Percentiles rank a stretch among this genome's conserved stretches.
These are phyloP conservation scores for Shargacucullia verbasci DNA, from an alignment of 2,888 invertebrate species.

Conservation along the genomic window DNA sequence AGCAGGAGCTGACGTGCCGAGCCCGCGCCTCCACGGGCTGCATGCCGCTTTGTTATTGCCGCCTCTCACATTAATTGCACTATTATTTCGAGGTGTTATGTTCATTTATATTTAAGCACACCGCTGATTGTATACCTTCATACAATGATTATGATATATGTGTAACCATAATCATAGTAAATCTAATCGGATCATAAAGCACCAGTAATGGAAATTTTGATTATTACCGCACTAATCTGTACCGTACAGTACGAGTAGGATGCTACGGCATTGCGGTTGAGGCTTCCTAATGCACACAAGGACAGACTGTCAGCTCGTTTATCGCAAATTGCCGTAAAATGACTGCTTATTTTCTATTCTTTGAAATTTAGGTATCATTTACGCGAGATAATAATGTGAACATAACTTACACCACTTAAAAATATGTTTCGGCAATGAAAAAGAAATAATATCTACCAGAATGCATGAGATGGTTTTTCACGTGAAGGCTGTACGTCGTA, in stretches of 20 bases:
- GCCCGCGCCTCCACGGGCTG: constrained; percentile 10
- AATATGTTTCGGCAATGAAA: constrained; percentile 24
- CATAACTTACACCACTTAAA: constrained; percentile 6
- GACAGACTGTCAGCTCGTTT: constrained; percentile 28
- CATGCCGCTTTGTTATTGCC: not conserved
- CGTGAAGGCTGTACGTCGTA: constrained; percentile 31
- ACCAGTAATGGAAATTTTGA: constrained; percentile 26
- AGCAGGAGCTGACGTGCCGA: constrained; percentile 55
- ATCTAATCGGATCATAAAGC: constrained; percentile 14
- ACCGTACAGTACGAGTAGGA: constrained; percentile 1
- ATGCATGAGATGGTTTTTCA: constrained; percentile 31
- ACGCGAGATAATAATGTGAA: constrained; percentile 5
- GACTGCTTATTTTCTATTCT: constrained; percentile 9
- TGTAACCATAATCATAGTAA: constrained; percentile 11
- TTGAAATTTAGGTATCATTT: constrained; percentile 11
- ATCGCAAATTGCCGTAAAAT: constrained; percentile 19
- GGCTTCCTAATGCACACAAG: constrained; percentile 10
- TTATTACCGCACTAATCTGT: constrained; percentile 23
- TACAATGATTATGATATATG: not conserved
- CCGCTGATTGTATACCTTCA: no score
- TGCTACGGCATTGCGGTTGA: constrained; percentile 18
- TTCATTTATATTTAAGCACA: not conserved
- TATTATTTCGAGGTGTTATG: constrained; percentile 5
- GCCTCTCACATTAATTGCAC: not conserved
- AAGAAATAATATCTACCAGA: constrained; percentile 10